Conservation (phyloP, 2,888 invertebrate genomes). For the Calliphora vomitoria region DNA sequence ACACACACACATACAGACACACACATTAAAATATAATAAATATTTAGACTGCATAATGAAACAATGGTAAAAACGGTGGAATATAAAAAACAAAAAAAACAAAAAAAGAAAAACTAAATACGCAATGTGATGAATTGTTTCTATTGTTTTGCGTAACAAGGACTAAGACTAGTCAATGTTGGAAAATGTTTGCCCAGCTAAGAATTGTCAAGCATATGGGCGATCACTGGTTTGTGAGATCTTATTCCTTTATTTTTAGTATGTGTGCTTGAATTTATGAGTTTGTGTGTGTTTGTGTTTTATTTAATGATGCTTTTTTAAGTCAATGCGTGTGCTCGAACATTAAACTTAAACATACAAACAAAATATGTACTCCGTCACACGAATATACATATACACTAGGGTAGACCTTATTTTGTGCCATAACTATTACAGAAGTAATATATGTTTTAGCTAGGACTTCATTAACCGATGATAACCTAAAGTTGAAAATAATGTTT, state of each 20-base stretch:
- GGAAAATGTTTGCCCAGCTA: not conserved
- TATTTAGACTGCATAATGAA: constrained; percentile 55
- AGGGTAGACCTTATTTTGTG: not conserved
- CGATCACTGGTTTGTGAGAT: not conserved
- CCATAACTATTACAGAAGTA: no score
- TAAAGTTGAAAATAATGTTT: no score
- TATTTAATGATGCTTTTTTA: constrained; percentile 51
- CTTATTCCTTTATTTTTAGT: not conserved
- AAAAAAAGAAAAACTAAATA: constrained; percentile 23
- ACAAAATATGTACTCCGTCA: not conserved
- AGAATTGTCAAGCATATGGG: no score
- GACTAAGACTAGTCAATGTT: constrained; percentile 3
- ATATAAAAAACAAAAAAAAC: no score
- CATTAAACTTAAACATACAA: constrained; percentile 19
- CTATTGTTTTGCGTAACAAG: not conserved
- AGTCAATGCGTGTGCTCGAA: constrained; percentile 35
- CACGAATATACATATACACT: not conserved
- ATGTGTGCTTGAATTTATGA: not conserved
- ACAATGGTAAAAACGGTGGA: constrained; percentile 10
- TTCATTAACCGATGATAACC: no score
- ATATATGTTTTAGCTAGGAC: no score
- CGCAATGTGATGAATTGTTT: constrained; percentile 58
- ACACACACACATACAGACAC: not conserved
- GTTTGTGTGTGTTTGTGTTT: not conserved
- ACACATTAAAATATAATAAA: constrained; percentile 52